Evolutionary conservation across 2,113 vertebrate genomes (phyloP), one percentile per base, ranked within the genome.

Genomic region (Balaenoptera acutorostrata): DNA sequence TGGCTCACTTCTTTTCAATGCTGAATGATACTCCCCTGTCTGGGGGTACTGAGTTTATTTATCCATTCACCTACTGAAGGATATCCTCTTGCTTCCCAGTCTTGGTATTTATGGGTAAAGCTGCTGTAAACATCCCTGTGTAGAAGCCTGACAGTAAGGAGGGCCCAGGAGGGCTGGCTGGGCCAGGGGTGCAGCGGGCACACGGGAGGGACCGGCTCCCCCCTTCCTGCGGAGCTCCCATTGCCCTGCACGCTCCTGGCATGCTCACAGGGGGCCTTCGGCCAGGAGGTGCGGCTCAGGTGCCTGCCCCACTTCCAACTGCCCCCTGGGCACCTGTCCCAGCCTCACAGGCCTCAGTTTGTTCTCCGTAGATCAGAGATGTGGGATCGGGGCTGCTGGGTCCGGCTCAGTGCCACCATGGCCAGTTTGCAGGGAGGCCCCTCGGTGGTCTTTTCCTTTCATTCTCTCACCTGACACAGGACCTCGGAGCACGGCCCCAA

Each of bases 151-250:
- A 71, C 4, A 6, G 20, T 8, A 17, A 36, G 8, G 21, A 20
- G 21, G 4, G 72, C 46, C 44, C 36, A n/a, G 71, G 64, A 80
- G 23, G n/a, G 55, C 21, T 36, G 55, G 52, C 64, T 1, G 68
- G 66, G 41, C 36, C 14, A 2, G 49, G 69, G 61, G 17, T 10
- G 4, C 46, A 31, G 15, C 1, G 21, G 4, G 41, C 33, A 25
- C 20, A 15, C 2, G 2, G 86, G 77, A 36, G 33, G 36, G 36
- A 11, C 66, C 15, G 57, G n/a, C 5, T 68, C 23, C 33, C 31
- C 33, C 0, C n/a, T 64, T n/a, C 27, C 71, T 8, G 9, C 2
- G 3, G 5, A 33, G 52, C 78, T 39, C 5, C 0, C 3, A 0
- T n/a, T 41, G 18, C 17, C 55, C 15, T 31, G 57, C 12, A 13